Percentiles rank a stretch among this genome's conserved stretches.
These are phyloP conservation scores for Cinclus cinclus DNA, from an alignment of 2,113 vertebrate genomes.

Conservation along the genomic window DNA sequence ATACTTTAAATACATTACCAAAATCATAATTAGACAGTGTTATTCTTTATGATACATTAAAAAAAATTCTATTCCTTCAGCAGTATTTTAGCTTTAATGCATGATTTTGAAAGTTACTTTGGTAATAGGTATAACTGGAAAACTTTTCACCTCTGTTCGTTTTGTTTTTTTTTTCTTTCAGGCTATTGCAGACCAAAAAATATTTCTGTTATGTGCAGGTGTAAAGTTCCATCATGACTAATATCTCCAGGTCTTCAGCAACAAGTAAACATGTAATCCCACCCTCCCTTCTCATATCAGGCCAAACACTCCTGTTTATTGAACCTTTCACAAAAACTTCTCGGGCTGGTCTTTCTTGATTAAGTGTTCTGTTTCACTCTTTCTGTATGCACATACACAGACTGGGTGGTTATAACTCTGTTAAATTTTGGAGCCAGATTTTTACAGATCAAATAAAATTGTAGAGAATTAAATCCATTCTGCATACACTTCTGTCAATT, in stretches of 20 bases:
- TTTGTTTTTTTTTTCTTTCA: not conserved
- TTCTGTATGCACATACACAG: not conserved
- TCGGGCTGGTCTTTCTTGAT: not conserved
- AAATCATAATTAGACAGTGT: not conserved
- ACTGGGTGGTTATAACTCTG: not conserved
- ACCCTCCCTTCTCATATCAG: not conserved
- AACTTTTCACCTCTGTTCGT: not conserved
- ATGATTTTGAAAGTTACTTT: not conserved
- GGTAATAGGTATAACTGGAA: not conserved
- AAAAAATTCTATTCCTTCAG: not conserved
- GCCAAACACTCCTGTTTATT: not conserved
- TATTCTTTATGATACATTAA: not conserved
- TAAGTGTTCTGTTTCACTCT: not conserved
- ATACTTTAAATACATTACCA: not conserved
- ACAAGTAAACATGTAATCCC: not conserved
- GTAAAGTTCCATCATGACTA: not conserved
- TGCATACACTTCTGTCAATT: not conserved
- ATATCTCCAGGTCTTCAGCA: not conserved
- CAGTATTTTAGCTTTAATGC: not conserved
- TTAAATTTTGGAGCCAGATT: not conserved
- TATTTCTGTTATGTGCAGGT: not conserved
- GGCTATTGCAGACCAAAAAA: not conserved
- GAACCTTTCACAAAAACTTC: not conserved
- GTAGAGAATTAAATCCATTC: not conserved
- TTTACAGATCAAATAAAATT: not conserved